phyloP scores from a whole-genome alignment of 2,888 invertebrate genomes.

The Pecten maximus region DNA sequence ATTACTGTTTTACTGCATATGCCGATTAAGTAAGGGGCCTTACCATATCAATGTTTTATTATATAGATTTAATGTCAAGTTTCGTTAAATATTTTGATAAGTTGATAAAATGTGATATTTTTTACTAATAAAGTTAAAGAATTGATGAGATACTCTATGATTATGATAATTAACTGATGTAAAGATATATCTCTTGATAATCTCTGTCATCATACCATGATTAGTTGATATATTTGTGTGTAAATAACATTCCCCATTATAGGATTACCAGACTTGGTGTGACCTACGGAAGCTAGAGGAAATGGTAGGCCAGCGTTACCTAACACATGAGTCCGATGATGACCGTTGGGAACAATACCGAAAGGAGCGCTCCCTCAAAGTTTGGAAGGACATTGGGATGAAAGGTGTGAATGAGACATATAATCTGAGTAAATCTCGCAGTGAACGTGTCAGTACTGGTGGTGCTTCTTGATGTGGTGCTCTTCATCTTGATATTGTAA shows the following conservation, averaged over 20 bases:
- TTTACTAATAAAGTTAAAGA: no score
- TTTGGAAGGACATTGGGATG: constrained; percentile 80
- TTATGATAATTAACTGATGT: no score
- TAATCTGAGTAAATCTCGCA: constrained; percentile 73
- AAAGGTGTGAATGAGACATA: constrained; percentile 79
- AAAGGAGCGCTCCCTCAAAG: constrained; percentile 82
- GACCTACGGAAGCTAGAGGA: constrained; percentile 94
- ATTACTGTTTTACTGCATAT: no score
- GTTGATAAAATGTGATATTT: no score
- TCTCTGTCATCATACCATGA: no score
- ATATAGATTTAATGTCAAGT: no score
- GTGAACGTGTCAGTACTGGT: constrained; percentile 69
- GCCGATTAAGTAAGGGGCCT: no score
- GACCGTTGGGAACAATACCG: constrained; percentile 91
- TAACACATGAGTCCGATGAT: constrained; percentile 96
- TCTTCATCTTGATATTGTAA: constrained; percentile 17
- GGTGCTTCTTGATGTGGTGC: constrained; percentile 63
- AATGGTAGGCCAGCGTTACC: constrained; percentile 89
- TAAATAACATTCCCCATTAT: constrained; percentile 44
- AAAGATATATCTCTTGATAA: no score
- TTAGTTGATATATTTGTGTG: neutral
- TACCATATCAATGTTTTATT: no score
- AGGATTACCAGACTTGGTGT: constrained; percentile 96
- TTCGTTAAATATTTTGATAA: no score
- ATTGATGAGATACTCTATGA: no score